phyloP scores from a whole-genome alignment of 92 coral and sea anemone species.

The Virgularia gustaviana region DNA sequence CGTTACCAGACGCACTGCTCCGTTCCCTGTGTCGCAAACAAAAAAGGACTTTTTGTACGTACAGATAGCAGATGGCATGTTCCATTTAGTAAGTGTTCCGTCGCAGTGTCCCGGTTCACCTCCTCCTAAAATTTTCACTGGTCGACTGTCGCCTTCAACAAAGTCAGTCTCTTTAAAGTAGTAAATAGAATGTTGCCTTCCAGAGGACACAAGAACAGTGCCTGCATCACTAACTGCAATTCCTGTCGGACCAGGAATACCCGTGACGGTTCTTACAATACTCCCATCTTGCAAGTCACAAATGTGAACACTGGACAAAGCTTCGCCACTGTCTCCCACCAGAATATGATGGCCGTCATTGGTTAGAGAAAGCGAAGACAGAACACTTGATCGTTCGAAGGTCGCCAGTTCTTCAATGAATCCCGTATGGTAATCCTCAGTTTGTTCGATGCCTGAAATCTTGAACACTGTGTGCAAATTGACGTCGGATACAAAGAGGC shows the following conservation, averaged over 20 bases:
- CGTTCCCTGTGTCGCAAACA: conserved; percentile 54
- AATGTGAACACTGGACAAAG: conserved; percentile 25
- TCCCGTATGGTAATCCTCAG: conserved; percentile 17
- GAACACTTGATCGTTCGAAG: conserved; percentile 36
- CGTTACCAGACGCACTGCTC: conserved; percentile 46
- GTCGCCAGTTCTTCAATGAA: conserved; percentile 9
- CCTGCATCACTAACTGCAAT: conserved; percentile 48
- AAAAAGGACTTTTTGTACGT: conserved; percentile 42
- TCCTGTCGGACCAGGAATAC: conserved; percentile 43
- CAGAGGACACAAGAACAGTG: conserved; percentile 44
- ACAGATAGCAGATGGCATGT: conserved; percentile 48
- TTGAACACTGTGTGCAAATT: conserved; percentile 30
- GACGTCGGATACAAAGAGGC: conserved; percentile 39
- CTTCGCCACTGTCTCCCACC: conserved; percentile 44
- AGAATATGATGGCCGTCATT: conserved; percentile 38
- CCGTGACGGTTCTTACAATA: neutral
- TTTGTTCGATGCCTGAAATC: conserved; percentile 4
- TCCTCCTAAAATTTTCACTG: conserved; percentile 5
- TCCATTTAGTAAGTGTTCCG: conserved; percentile 44
- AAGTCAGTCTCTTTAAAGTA: conserved; percentile 36
- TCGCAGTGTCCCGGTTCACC: conserved; percentile 6
- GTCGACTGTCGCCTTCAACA: conserved; percentile 14
- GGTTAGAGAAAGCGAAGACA: conserved; percentile 39
- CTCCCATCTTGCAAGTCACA: neutral
- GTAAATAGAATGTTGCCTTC: conserved; percentile 44